Evolutionary conservation across 2,113 vertebrate species (phyloP).

Genomic region (Urocynchramus pylzowi): DNA sequence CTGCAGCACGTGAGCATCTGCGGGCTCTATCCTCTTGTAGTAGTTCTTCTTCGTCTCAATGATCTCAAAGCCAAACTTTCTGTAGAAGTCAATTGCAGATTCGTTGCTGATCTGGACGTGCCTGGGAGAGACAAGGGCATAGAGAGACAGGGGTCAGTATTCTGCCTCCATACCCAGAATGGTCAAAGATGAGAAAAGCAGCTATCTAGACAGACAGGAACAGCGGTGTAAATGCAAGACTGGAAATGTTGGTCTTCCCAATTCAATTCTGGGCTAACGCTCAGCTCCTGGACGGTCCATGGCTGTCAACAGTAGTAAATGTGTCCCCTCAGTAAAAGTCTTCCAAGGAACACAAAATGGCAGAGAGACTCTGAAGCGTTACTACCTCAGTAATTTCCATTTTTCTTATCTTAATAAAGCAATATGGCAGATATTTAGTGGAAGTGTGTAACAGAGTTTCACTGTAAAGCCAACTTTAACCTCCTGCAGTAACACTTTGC

Average conservation of each 20-base stretch:
- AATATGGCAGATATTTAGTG: background rate
- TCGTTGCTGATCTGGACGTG: conserved; percentile 99
- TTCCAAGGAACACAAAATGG: background rate
- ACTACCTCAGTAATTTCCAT: background rate
- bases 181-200: background rate
- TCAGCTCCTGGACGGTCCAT: background rate
- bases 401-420: background rate
- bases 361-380: background rate
- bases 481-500: background rate
- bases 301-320: background rate
- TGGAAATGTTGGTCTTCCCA: background rate
- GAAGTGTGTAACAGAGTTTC: background rate
- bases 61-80: conserved; percentile 99
- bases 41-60: conserved; percentile 99
- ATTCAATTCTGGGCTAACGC: background rate
- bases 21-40: conserved; percentile 99
- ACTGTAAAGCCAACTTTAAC: background rate
- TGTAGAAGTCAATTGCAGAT: conserved; percentile 98
- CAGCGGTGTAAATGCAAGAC: background rate
- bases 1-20: conserved; percentile 97
- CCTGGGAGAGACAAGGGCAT: conserved; percentile 63
- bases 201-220: background rate
- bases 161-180: background rate
- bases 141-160: background rate
- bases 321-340: background rate